Conservation (phyloP, 2,113 vertebrate genomes). For the Paramormyrops kingsleyae region DNA sequence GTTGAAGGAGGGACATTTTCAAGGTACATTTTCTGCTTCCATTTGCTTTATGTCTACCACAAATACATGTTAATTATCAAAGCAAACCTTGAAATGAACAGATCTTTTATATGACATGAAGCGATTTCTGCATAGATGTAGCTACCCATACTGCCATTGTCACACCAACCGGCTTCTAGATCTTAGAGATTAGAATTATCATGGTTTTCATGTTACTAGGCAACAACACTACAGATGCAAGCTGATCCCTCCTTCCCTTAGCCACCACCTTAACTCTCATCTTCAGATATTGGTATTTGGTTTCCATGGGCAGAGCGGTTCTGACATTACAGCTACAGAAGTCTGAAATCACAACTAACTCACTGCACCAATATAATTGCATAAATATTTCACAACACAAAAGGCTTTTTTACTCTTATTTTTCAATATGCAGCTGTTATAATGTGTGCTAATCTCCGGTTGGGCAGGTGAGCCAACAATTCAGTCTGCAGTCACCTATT, state of each 20-base stretch:
- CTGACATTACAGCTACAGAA: background rate
- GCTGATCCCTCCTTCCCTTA: background rate
- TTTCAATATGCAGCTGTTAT: background rate
- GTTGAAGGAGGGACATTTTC: background rate
- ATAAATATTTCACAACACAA: background rate
- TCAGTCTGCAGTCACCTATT: background rate
- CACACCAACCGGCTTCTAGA: background rate
- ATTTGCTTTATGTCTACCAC: background rate
- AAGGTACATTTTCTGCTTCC: background rate
- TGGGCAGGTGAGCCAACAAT: background rate
- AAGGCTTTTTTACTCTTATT: background rate
- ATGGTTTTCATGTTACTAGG: constrained; percentile 7
- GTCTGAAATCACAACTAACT: background rate
- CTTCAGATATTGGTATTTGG: background rate
- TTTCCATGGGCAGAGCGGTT: background rate
- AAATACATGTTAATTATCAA: background rate
- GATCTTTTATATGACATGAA: background rate
- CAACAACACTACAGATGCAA: constrained; percentile 5
- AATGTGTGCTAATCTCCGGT: background rate
- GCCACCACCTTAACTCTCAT: background rate
- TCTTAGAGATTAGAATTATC: background rate
- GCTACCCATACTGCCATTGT: background rate
- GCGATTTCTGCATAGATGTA: background rate
- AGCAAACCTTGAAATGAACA: background rate
- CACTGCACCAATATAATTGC: background rate